Percentiles rank a stretch among this genome's conserved stretches.
phyloP scores from a whole-genome alignment of 2,797 vertebrate species.

The Craterocephalus amniculus region DNA sequence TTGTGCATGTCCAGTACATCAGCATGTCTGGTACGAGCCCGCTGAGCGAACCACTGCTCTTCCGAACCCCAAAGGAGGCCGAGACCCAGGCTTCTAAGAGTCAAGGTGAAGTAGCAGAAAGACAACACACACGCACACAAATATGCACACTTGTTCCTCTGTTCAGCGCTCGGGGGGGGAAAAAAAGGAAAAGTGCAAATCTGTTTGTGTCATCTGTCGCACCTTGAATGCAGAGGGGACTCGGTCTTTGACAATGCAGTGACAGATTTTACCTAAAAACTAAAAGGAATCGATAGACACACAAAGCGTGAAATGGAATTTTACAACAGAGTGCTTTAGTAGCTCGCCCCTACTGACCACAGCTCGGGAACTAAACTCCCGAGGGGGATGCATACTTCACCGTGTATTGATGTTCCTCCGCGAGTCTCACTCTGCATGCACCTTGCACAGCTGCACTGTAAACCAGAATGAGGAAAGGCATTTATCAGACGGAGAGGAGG shows the following conservation, averaged over 20 bases:
- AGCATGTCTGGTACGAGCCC: slow-evolving; percentile 92
- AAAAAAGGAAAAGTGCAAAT: not conserved
- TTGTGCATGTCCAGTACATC: slow-evolving; percentile 95
- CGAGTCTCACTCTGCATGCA: slow-evolving; percentile 50
- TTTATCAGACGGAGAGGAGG: slow-evolving; percentile 65
- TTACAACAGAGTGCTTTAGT: slow-evolving; percentile 60
- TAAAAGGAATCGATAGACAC: slow-evolving; percentile 72
- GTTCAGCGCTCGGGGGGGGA: not conserved
- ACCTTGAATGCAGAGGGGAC: slow-evolving; percentile 22
- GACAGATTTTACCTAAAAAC: slow-evolving; percentile 68
- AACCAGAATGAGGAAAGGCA: slow-evolving; percentile 53
- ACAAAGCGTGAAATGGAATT: slow-evolving; percentile 80
- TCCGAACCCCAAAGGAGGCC: slow-evolving; percentile 92
- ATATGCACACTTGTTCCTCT: slow-evolving; percentile 3
- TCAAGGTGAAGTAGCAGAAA: slow-evolving; percentile 82
- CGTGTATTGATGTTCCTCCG: slow-evolving; percentile 53
- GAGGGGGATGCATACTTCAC: slow-evolving; percentile 44
- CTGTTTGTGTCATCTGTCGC: slow-evolving; percentile 30
- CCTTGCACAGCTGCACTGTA: slow-evolving; percentile 40
- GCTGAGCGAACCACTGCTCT: slow-evolving; percentile 90
- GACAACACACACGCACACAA: not conserved
- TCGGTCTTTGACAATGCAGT: slow-evolving; percentile 59
- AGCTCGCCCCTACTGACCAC: slow-evolving; percentile 45
- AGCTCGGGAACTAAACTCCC: slow-evolving; percentile 41
- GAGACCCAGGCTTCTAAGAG: slow-evolving; percentile 92